These are phyloP conservation scores for Thripadectes ignobilis DNA, from an alignment of 2,797 vertebrate genomes.

Conservation along the genomic window DNA sequence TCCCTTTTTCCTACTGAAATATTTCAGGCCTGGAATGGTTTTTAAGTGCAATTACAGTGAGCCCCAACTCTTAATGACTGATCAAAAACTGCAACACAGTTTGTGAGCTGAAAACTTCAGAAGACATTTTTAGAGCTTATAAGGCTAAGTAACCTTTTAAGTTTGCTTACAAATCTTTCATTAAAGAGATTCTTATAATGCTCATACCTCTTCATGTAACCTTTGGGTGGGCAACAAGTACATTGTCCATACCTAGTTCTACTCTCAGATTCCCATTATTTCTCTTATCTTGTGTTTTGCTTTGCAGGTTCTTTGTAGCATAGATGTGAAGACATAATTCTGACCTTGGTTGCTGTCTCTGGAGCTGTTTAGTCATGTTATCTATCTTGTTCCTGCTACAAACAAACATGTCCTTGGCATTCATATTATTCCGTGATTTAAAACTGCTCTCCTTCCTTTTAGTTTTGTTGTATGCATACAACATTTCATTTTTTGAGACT, in stretches of 20 bases:
- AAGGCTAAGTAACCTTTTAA: neutral
- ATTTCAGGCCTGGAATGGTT: neutral
- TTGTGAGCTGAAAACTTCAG: neutral
- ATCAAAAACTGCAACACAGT: neutral
- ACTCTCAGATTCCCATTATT: neutral
- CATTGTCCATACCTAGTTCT: rapidly evolving
- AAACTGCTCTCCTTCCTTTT: neutral
- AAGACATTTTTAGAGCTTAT: neutral
- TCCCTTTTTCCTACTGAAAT: neutral
- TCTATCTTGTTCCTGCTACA: neutral
- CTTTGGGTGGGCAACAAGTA: neutral
- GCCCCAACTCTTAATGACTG: neutral
- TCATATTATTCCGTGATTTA: slow-evolving; percentile 1
- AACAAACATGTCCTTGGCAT: neutral
- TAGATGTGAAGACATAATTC: neutral
- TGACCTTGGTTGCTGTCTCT: neutral
- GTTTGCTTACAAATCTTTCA: neutral
- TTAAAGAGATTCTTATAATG: neutral
- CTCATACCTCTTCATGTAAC: neutral
- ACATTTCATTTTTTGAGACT: neutral
- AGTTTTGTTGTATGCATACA: neutral
- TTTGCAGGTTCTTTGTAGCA: neutral
- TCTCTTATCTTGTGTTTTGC: neutral
- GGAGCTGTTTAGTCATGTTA: neutral
- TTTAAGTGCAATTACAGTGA: neutral